Evolutionary conservation across 2,888 invertebrate species (phyloP).

Genomic region (Glaucopsyche alexis): DNA sequence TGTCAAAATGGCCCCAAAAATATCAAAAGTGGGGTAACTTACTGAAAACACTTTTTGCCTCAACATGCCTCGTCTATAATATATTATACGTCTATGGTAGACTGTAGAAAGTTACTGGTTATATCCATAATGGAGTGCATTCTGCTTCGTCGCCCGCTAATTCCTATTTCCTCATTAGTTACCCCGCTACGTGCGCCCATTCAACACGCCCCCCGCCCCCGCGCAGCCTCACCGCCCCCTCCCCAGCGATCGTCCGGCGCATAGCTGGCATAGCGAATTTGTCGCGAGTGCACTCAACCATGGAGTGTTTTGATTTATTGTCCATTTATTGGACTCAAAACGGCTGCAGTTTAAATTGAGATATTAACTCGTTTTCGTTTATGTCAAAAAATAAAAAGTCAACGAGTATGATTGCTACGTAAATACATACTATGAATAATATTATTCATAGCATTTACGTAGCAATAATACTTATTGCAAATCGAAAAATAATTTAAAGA

Average conservation of each 20-base stretch:
- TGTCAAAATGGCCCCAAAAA: no score
- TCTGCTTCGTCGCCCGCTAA: constrained; percentile 70
- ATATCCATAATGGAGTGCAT: constrained; percentile 64
- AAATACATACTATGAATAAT: no score
- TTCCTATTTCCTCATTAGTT: constrained; percentile 78
- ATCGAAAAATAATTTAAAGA: no score
- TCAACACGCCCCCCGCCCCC: constrained; percentile 49
- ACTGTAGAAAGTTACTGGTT: constrained; percentile 41
- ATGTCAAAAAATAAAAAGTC: not conserved
- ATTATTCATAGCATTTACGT: constrained; percentile 25
- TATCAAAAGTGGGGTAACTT: no score
- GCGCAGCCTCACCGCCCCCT: constrained; percentile 47
- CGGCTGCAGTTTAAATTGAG: constrained; percentile 51
- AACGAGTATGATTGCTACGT: no score
- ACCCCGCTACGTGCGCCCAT: constrained; percentile 55
- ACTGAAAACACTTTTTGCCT: no score
- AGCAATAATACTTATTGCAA: not conserved
- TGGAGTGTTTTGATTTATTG: constrained; percentile 74
- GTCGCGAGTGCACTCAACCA: constrained; percentile 64
- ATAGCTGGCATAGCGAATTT: constrained; percentile 61
- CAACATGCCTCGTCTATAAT: no score
- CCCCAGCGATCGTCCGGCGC: constrained; percentile 47
- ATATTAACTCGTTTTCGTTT: constrained; percentile 41
- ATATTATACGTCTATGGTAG: no score
- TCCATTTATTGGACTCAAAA: constrained; percentile 67